Base-by-base conservation (phyloP, 2,113 vertebrate genomes). In the Pseudonaja textilis region DNA sequence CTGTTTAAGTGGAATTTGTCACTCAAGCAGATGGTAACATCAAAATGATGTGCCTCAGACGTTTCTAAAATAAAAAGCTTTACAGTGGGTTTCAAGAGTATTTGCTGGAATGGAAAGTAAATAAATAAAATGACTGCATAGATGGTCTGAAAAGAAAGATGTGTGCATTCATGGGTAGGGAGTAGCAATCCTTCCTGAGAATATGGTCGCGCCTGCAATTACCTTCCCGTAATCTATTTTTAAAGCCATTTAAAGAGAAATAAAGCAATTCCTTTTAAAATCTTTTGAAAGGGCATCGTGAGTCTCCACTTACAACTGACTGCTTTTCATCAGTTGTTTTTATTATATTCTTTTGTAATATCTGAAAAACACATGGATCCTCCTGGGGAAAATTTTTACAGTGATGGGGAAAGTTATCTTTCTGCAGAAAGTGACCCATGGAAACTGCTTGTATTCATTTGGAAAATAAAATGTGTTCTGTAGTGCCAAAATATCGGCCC, bases 51-150 rank as follows among this genome's bases (percentile, higher is more conserved):
- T 91, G 47, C 93, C 92, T 95, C 69, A 96, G 96, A 88, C 3
- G 0, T 90, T 94, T 97, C 95, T 93, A 45, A 94, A 96, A 95
- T 96, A 81, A 95, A 95, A 97, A 96, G 26, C 81, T 86, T 96
- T 93, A 45, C 89, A 64, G 90, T 93, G 74, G 95, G 45, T 93
- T 88, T 96, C 92, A 85, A 95, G 92, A 91, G 57, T 93, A 93
- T 88, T 95, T 96, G 52, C 64, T 95, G 90, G 56, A 95, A 94
- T 90, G 95, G 59, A 59, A 95, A 94, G 54, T 89, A 94, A 93
- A 90, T 88, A 92, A 85, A 45, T 34, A 25, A 91, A 93, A 23
- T 88, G 69, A 18, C 85, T 93, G 93, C 95, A 92, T 96, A 96
- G 89, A 92, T 94, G n/a, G 29, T 10, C 92, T 93, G 89, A 95